Conservation (phyloP, 1,140 invertebrate genomes). For the Drosophila nannoptera region DNA sequence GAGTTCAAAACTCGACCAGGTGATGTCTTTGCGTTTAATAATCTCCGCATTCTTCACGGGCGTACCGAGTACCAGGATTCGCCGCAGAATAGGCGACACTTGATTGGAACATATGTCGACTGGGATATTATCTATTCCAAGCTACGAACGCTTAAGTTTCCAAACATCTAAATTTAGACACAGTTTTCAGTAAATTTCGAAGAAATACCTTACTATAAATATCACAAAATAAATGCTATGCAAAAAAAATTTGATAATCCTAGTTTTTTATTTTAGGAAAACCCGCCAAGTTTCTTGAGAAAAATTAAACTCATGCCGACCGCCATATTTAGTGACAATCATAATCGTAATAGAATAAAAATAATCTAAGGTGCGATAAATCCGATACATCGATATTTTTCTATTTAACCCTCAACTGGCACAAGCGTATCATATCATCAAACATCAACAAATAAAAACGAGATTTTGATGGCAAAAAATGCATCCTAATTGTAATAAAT, state of each 20-base stretch:
- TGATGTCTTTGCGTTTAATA: constrained; percentile 85
- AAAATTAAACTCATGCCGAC: too few relatives aligned
- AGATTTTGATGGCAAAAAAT: constrained; percentile 29
- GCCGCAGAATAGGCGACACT: constrained; percentile 81
- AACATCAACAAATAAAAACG: constrained; percentile 40
- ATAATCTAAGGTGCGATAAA: background rate
- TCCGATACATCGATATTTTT: background rate
- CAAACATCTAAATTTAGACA: constrained; percentile 39
- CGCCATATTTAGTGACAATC: background rate
- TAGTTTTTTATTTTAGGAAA: too few relatives aligned
- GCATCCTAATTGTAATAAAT: constrained; percentile 22
- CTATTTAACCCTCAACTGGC: constrained; percentile 7
- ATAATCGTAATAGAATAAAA: background rate
- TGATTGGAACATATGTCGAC: constrained; percentile 85
- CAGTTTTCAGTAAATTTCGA: background rate
- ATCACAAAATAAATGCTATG: too few relatives aligned
- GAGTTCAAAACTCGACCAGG: constrained; percentile 83
- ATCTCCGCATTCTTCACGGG: constrained; percentile 84
- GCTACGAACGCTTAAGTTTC: constrained; percentile 79
- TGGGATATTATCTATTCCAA: constrained; percentile 86
- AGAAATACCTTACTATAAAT: background rate
- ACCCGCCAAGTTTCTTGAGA: too few relatives aligned
- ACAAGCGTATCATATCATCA: constrained; percentile 13
- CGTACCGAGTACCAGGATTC: constrained; percentile 82
- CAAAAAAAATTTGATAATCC: too few relatives aligned